A percentile compares a stretch with the other conserved stretches of the same genome.
These are phyloP conservation scores for Germaria angustata DNA, from an alignment of 2,888 invertebrate genomes.

Conservation along the genomic window DNA sequence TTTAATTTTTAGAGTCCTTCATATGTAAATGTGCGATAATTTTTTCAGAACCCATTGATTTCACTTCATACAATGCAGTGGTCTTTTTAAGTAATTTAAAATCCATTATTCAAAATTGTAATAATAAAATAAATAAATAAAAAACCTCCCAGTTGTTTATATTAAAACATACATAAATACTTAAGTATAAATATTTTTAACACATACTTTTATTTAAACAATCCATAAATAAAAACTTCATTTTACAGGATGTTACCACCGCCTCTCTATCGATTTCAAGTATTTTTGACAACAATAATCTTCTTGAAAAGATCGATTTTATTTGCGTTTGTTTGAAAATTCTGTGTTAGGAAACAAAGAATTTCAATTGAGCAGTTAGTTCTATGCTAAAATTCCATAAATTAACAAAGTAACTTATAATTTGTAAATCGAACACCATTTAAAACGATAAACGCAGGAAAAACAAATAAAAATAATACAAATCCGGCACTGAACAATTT, in stretches of 20 bases:
- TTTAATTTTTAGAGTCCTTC: too few relatives aligned
- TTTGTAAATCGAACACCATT: slow-evolving; percentile 66
- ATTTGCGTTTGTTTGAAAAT: background rate
- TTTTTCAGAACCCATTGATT: too few relatives aligned
- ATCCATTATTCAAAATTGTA: too few relatives aligned
- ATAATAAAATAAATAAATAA: too few relatives aligned
- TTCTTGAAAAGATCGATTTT: background rate
- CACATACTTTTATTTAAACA: slow-evolving; percentile 59
- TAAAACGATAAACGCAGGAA: background rate
- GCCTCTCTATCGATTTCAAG: background rate
- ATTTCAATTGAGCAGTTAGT: background rate
- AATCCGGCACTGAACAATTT: background rate
- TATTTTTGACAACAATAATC: background rate
- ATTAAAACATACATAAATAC: too few relatives aligned
- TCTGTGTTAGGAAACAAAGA: slow-evolving; percentile 55
- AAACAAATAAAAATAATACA: background rate
- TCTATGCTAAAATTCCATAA: slow-evolving; percentile 68
- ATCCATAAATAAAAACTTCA: slow-evolving; percentile 59
- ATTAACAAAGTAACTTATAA: slow-evolving; percentile 65
- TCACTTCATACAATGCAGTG: too few relatives aligned
- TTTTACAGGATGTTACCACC: slow-evolving; percentile 12
- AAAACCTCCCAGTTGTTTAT: too few relatives aligned
- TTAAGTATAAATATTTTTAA: too few relatives aligned
- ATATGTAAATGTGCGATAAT: too few relatives aligned
- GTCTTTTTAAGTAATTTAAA: too few relatives aligned